Evolutionary conservation across 2,888 invertebrate genomes (phyloP), one percentile per base, ranked within the genome.

Genomic region (Andrena dorsata): DNA sequence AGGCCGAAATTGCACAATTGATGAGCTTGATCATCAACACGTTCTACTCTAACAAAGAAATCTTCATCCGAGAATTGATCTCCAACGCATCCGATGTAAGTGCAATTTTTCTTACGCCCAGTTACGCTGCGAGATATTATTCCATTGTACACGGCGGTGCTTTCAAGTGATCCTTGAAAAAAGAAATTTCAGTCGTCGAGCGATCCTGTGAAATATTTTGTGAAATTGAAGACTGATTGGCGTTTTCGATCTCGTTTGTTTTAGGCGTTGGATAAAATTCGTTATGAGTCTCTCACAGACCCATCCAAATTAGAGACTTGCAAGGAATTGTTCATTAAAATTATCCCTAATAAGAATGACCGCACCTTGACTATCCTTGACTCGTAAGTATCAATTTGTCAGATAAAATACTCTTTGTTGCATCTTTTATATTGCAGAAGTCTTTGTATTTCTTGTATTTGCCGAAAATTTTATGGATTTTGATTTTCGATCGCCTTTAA

Each of bases 21-120:
- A 99, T 99, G 99, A 98, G 98, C 90, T 95, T 99, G 95, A 99
- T 99, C 96, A 99, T 99, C 97, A 99, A 99, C 96, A 99, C 99
- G 75, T 99, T 99, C 95, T 99, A 99, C 95, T 99, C 99, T 0
- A 99, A 99, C 96, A 99, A 99, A 95, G 99, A 99, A 95, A 99
- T 99, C 93, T 99, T 99, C 95, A 96, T 99, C 80, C 96, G 99
- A 94, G 99, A 99, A 95, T 96, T 99, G 95, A 99, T 99, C 93
- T 99, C 99, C 20, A 99, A 95, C 94, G 97, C 99, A 0, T 99
- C 99, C 70, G 99, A 99, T 96, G 96, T 94, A 91, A 94, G 94
- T 93, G 16, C 20, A 20, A 23, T 26, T 65, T 28, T 26, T 10
- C 23, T 35, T 35, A 49, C 4, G 4, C 35, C 10, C 13, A 2